These are phyloP conservation scores for Trogon surrucura DNA, from an alignment of 2,113 vertebrate species.

Conservation along the genomic window DNA sequence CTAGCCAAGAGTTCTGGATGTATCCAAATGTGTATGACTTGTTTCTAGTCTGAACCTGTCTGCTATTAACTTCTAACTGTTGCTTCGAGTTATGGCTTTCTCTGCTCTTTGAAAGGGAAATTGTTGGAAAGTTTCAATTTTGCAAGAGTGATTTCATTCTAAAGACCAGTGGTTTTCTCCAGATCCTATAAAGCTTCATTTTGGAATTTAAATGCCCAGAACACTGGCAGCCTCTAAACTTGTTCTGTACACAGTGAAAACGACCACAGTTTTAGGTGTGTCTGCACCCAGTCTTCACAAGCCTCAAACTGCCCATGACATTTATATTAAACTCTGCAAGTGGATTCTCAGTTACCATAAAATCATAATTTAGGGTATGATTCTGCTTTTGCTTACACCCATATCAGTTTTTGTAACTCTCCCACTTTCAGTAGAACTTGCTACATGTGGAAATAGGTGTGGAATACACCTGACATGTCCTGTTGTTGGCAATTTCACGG, in stretches of 20 bases:
- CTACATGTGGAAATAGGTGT: background rate
- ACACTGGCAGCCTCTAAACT: background rate
- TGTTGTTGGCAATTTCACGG: background rate
- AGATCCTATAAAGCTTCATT: constrained; percentile 3
- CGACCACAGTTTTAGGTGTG: background rate
- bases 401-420: background rate
- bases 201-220: constrained; percentile 11
- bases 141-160: constrained; percentile 18
- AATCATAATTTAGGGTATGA: background rate
- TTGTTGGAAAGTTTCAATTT: constrained; percentile 16
- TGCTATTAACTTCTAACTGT: background rate
- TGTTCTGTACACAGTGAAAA: background rate
- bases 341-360: background rate
- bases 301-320: background rate
- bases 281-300: background rate
- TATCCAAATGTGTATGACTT: constrained; percentile 10
- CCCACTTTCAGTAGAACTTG: background rate
- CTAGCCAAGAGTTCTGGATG: constrained; percentile 18
- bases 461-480: background rate
- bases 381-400: background rate
- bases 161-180: constrained; percentile 10
- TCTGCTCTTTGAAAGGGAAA: background rate
- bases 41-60: constrained; percentile 24
- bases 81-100: background rate
- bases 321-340: constrained; percentile 8